Percentiles rank a stretch among this genome's conserved stretches.
Evolutionary conservation across 1,140 invertebrate genomes (phyloP).

Genomic region (Anastrepha ludens): DNA sequence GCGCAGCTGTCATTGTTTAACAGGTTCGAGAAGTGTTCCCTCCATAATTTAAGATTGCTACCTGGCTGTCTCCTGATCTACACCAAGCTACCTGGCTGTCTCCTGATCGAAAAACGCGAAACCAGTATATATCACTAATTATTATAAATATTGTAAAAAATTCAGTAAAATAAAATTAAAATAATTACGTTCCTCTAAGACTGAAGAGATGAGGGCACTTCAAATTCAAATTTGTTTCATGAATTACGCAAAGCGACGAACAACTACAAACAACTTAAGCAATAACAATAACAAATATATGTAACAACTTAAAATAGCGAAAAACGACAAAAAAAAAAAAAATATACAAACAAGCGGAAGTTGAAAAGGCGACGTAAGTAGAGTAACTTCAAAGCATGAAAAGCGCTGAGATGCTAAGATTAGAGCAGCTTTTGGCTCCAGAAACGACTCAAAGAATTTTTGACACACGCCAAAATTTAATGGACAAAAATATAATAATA

Average conservation of each 20-base stretch:
- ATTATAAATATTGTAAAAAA: too few species aligned
- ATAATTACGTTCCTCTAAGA: too few species aligned
- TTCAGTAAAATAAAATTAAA: too few species aligned
- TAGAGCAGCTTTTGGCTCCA: background rate
- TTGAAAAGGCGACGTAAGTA: background rate
- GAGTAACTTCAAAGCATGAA: background rate
- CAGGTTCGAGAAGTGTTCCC: too few species aligned
- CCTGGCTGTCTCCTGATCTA: too few species aligned
- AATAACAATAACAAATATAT: background rate
- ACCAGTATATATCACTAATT: too few species aligned
- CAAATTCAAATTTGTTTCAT: background rate
- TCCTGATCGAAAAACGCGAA: too few species aligned
- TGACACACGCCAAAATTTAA: slow-evolving; percentile 19
- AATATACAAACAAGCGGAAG: slow-evolving; percentile 5
- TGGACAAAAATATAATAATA: background rate
- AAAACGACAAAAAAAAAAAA: background rate
- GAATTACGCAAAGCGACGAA: background rate
- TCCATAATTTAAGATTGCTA: too few species aligned
- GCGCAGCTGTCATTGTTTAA: too few species aligned
- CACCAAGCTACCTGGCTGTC: too few species aligned
- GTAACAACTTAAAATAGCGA: background rate
- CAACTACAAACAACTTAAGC: background rate
- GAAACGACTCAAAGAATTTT: background rate
- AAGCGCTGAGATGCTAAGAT: background rate
- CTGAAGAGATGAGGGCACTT: too few species aligned